These are phyloP conservation scores for Rhamphomyia laevipes DNA, from an alignment of 2,888 invertebrate genomes.

Conservation along the genomic window DNA sequence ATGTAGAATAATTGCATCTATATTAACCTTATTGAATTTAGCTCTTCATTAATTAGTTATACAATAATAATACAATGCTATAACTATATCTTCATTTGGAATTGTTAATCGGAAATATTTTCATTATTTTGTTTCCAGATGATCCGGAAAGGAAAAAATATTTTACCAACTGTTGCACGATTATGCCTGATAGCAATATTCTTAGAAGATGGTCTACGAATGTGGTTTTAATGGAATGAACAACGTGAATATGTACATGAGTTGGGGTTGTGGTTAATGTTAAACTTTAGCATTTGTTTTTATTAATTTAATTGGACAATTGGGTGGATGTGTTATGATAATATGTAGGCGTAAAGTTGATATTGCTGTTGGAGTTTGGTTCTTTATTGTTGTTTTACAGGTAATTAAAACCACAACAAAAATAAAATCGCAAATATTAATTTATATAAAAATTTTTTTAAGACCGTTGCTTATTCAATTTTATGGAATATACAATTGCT, in stretches of 20 bases:
- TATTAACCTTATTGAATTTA: too few species aligned
- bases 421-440: background rate
- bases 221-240: slow-evolving; percentile 99
- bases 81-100: background rate
- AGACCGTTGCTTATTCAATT: slow-evolving; percentile 93
- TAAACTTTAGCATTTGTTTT: slow-evolving; percentile 90
- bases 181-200: slow-evolving; percentile 97
- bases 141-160: slow-evolving; percentile 79
- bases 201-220: slow-evolving; percentile 95
- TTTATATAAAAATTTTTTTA: slow-evolving; percentile 29
- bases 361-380: slow-evolving; percentile 82
- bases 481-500: slow-evolving; percentile 97
- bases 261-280: slow-evolving; percentile 97
- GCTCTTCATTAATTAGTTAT: too few species aligned
- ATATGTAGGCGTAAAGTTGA: slow-evolving; percentile 82
- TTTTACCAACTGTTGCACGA: slow-evolving; percentile 90
- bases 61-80: background rate
- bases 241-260: slow-evolving; percentile 92
- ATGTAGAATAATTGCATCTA: too few species aligned
- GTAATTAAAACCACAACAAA: slow-evolving; percentile 38
- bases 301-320: slow-evolving; percentile 87
- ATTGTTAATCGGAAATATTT: background rate
- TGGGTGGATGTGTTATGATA: slow-evolving; percentile 95
- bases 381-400: slow-evolving; percentile 93
- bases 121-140: slow-evolving; percentile 52